These are phyloP conservation scores for Capromys pilorides DNA, from an alignment of 2,797 vertebrate species.

Conservation along the genomic window DNA sequence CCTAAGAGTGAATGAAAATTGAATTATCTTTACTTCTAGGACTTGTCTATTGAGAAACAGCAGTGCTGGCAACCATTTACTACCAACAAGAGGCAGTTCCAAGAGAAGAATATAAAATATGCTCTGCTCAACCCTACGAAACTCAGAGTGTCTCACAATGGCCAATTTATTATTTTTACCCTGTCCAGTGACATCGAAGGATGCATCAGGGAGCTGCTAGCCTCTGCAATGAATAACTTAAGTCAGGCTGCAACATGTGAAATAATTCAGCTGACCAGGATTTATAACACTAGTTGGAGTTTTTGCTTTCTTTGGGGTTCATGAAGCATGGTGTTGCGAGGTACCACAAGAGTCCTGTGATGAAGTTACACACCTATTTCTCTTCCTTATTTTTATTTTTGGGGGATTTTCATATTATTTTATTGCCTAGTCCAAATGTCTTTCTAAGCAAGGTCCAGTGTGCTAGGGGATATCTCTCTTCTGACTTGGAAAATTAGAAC, in stretches of 20 bases:
- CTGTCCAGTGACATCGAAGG: constrained; percentile 83
- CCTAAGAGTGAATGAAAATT: constrained; percentile 74
- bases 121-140: constrained; percentile 80
- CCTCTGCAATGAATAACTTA: constrained; percentile 85
- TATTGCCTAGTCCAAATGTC: constrained; percentile 75
- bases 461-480: constrained; percentile 69
- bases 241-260: constrained; percentile 83
- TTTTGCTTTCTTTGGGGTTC: constrained; percentile 83
- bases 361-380: constrained; percentile 78
- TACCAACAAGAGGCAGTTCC: constrained; percentile 86
- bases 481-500: constrained; percentile 81
- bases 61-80: constrained; percentile 85
- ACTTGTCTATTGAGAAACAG: constrained; percentile 82
- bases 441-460: constrained; percentile 74
- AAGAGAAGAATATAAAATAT: constrained; percentile 84
- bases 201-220: constrained; percentile 85
- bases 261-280: constrained; percentile 86
- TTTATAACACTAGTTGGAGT: constrained; percentile 85
- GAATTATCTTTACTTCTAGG: constrained; percentile 78
- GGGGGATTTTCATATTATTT: constrained; percentile 78
- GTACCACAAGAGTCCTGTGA: constrained; percentile 73
- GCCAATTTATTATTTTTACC: constrained; percentile 87
- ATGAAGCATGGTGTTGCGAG: constrained; percentile 76
- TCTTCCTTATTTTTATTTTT: constrained; percentile 81
- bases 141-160: constrained; percentile 82